Evolutionary conservation across 2,888 invertebrate genomes (phyloP), one percentile per base, ranked within the genome.

Genomic region (Drosophila phalerata): DNA sequence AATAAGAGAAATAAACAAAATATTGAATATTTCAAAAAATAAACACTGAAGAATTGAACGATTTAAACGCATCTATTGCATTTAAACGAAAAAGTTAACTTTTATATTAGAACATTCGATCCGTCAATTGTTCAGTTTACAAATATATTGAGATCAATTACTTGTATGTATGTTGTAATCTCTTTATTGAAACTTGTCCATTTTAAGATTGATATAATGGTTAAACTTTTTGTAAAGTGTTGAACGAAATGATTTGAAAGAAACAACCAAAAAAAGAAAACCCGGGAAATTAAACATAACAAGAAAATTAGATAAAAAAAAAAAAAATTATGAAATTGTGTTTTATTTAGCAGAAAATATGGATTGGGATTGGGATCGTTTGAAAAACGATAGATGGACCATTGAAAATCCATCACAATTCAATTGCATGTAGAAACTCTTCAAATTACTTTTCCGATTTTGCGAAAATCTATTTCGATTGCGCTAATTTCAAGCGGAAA

Each of bases 211-310:
- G 72, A 88, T 77, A 69, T 67, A 71, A 77, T 62, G 69, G 84
- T 83, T 86, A 75, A 71, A 32, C 70, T 86, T 88, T 84, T 86
- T 85, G 69, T 86, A 52, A 61, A 73, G 53, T 86, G 84, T 86
- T 86, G 30, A n/a, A 70, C 64, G 71, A 60, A 61, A 51, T 22
- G 30, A 30, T 67, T 52, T 53, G 32, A 58, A 58, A 43, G n/a
- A 56, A 57, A 25, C 32, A 74, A 56, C 34, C 65, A 55, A 55
- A 51, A 69, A 43, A 38, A 51, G 13, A 63, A 63, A 57, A 30
- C 30, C 37, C 51, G 48, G 22, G 30, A 53, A 57, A 42, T 47
- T 22, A 56, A 56, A 56, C 48, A 66, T 51, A 61, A 69, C 32
- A 64, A 45, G 34, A 42, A 61, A 8, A 43, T 25, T 25, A 32